Conservation (phyloP, 2,797 vertebrate species). For the Mycteria americana region DNA sequence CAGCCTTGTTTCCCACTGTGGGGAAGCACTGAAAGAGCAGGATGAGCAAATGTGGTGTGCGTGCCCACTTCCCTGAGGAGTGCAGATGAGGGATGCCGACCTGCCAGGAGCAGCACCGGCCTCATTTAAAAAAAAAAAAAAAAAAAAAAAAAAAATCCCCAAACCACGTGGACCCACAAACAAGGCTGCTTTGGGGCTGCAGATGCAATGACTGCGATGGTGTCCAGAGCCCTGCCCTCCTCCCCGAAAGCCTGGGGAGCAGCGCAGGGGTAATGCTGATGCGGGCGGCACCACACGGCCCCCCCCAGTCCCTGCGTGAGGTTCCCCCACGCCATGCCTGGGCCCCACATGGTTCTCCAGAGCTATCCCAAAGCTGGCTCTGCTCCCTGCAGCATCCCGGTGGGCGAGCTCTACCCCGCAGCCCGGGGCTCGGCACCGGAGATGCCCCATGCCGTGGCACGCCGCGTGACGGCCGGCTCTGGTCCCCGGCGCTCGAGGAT, state of each 20-base stretch:
- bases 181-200: neutral
- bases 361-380: neutral
- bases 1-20: neutral
- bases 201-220: neutral
- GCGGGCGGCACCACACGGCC: accelerated
- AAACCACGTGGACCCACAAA: accelerated
- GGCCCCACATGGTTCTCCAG: neutral
- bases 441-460: neutral
- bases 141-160: neutral
- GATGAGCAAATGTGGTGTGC: accelerated
- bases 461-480: accelerated
- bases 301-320: neutral
- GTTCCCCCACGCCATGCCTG: accelerated
- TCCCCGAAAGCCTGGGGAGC: neutral
- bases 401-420: neutral
- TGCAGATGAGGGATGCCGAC: accelerated
- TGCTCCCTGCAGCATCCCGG: neutral
- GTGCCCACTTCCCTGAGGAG: neutral
- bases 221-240: neutral
- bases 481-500: neutral
- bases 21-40: neutral
- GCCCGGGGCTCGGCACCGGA: neutral
- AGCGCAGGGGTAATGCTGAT: neutral
- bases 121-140: neutral
- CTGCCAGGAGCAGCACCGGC: neutral